A percentile compares a stretch with the other conserved stretches of the same genome.
These are phyloP conservation scores for Drosophila punjabiensis DNA, from an alignment of 1,140 invertebrate genomes.

Conservation along the genomic window DNA sequence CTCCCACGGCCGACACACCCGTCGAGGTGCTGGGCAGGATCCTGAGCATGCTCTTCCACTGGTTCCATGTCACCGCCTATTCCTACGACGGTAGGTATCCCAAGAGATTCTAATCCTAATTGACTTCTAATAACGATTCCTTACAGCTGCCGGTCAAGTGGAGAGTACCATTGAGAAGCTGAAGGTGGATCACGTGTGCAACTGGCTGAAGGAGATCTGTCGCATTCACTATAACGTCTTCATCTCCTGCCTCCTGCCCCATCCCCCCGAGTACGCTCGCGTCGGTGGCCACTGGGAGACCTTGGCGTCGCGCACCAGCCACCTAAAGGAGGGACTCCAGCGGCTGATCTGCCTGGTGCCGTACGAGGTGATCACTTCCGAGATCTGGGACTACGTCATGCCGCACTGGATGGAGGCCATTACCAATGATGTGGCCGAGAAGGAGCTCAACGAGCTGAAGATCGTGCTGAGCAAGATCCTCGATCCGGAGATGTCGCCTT, in stretches of 20 bases:
- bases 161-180: constrained; percentile 95
- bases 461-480: constrained; percentile 98
- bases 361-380: constrained; percentile 97
- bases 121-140: neutral
- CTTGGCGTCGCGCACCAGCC: constrained; percentile 94
- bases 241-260: constrained; percentile 93
- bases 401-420: constrained; percentile 99
- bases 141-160: constrained; percentile 87
- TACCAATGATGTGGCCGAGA: constrained; percentile 96
- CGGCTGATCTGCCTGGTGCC: constrained; percentile 97
- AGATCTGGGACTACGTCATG: constrained; percentile 99
- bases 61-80: constrained; percentile 99
- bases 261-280: constrained; percentile 88
- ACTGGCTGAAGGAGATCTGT: constrained; percentile 95
- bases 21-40: constrained; percentile 95
- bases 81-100: constrained; percentile 93
- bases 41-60: constrained; percentile 98
- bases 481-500: constrained; percentile 97
- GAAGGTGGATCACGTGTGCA: constrained; percentile 97
- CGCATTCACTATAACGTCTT: constrained; percentile 94
- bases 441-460: constrained; percentile 96
- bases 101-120: too few relatives aligned
- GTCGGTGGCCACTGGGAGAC: constrained; percentile 98
- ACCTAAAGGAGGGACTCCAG: constrained; percentile 97
- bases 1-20: constrained; percentile 93